Base-by-base conservation (phyloP, 2,888 invertebrate species). In the Ditula angustiorana region DNA sequence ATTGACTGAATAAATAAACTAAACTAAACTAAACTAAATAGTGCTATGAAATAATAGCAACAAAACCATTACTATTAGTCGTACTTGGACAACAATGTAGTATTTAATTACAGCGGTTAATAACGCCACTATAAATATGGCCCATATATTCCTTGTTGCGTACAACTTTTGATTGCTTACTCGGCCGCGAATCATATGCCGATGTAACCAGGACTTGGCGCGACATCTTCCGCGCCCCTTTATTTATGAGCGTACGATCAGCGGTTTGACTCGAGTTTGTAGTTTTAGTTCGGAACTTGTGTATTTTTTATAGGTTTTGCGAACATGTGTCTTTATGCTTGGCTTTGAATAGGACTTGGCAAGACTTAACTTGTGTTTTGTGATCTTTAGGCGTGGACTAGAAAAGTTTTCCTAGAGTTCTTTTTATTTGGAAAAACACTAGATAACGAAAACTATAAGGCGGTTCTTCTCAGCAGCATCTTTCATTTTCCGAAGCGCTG, bases 181-280 rank as follows among this genome's bases (percentile, higher is more conserved):
- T 80, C 77, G 79, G 75, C 78, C 81, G 78, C 76, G 82, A 85
- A 84, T 87, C 86, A 86, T 82, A 81, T 77, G 80, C 77, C 76
- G 73, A 77, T 74, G 75, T 73, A 44, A 23, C 37, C 56, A 30
- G 71, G 68, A 79, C 78, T 71, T 66, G 67, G 61, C 50, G 56
- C 68, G 63, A 68, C 53, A 56, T 59, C 41, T 63, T 61, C 46
- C 70, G 37, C 77, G 70, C 81, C 86, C 85, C 77, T 83, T 86
- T 88, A 88, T 88, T 88, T 88, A 87, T 87, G 87, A 82, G 79
- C 81, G 82, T 82, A 74, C 82, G 82, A 86, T 83, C 81, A 77
- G 74, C 67, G 76, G 77, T 80, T 82, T 81, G 68, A 58, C 37
- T 60, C 65, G 57, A 66, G 66, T 68, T 74, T 76, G 67, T 61